Conservation (phyloP, 2,113 vertebrate genomes). For the Hepsetus odoe region DNA sequence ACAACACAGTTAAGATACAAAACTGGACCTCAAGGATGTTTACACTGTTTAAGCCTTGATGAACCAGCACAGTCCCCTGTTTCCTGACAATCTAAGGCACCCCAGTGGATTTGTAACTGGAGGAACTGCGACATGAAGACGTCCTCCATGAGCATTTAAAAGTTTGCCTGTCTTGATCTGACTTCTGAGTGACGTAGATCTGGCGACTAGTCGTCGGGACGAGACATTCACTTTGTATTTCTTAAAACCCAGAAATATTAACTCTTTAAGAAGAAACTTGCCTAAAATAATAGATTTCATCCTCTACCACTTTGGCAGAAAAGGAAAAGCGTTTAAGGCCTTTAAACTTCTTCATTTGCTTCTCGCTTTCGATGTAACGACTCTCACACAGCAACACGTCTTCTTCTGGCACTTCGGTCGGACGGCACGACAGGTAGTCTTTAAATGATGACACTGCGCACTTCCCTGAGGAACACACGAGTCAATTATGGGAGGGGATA, state of each 20-base stretch:
- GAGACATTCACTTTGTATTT: too few species aligned
- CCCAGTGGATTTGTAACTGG: too few species aligned
- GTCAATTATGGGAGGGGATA: background rate
- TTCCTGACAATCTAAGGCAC: too few species aligned
- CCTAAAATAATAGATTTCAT: constrained; percentile 98
- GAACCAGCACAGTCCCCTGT: too few species aligned
- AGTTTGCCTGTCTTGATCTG: too few species aligned
- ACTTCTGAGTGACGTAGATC: too few species aligned
- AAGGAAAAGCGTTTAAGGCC: constrained; percentile 96
- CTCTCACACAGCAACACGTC: constrained; percentile 96
- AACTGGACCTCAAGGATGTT: too few species aligned
- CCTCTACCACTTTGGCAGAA: constrained; percentile 96
- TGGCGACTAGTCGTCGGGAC: too few species aligned
- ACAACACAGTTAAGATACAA: too few species aligned
- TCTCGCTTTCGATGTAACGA: constrained; percentile 97
- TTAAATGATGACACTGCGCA: constrained; percentile 95
- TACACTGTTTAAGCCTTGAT: too few species aligned
- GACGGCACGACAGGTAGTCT: constrained; percentile 95
- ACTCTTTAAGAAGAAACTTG: constrained; percentile 60
- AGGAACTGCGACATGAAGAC: too few species aligned
- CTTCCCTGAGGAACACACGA: constrained; percentile 79
- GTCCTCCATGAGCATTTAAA: too few species aligned
- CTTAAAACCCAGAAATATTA: background rate
- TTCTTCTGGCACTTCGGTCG: constrained; percentile 93
- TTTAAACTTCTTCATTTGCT: constrained; percentile 99